phyloP scores from a whole-genome alignment of 2,113 vertebrate species.

The Ammodramus savannarum region DNA sequence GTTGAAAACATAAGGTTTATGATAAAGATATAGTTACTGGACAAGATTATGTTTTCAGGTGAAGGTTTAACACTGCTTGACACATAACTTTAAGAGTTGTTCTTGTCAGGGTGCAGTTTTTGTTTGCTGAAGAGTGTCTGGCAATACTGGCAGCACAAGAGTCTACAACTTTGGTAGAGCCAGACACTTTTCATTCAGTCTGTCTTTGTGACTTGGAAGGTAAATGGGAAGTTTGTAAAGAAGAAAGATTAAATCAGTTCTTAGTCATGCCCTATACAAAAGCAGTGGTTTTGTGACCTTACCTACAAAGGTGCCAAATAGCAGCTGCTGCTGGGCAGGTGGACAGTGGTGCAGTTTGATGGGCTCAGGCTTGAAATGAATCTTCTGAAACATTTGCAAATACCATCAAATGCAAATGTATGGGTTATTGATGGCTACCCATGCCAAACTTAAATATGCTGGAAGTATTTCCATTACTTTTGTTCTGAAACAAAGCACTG shows the following conservation, averaged over 20 bases:
- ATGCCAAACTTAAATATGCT: neutral
- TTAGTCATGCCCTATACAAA: neutral
- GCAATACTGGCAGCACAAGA: neutral
- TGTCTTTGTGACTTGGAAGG: neutral
- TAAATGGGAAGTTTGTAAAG: neutral
- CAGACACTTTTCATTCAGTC: neutral
- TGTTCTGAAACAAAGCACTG: neutral
- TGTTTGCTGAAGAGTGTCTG: neutral
- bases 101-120: neutral
- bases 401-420: neutral
- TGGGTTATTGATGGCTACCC: neutral
- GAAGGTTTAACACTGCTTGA: neutral
- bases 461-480: neutral
- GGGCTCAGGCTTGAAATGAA: neutral
- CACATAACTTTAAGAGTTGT: neutral
- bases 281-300: neutral
- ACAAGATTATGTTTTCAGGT: neutral
- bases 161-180: neutral
- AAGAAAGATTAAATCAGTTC: neutral
- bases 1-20: neutral
- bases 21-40: neutral
- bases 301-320: neutral
- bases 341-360: neutral
- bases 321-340: neutral
- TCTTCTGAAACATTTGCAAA: neutral